Evolutionary conservation across 1,140 invertebrate species (phyloP).

Genomic region (Hypothenemus hampei): DNA sequence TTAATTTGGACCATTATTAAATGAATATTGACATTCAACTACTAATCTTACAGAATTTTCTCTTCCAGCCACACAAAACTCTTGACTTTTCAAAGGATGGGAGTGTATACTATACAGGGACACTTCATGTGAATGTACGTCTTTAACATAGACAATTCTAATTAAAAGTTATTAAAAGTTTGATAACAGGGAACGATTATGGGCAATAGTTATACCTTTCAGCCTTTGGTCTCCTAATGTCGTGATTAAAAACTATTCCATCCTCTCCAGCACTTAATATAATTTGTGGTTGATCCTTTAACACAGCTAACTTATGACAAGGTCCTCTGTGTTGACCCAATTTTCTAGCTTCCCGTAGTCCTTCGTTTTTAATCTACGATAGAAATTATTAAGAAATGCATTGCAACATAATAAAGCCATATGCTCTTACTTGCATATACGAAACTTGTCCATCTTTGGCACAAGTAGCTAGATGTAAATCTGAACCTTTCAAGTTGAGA

Average conservation of each 20-base stretch:
- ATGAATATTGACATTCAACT: background rate
- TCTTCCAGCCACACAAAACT: conserved; percentile 78
- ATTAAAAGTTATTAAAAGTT: conserved; percentile 26
- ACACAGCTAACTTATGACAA: conserved; percentile 74
- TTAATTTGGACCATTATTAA: conserved; percentile 1
- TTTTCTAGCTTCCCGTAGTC: conserved; percentile 51
- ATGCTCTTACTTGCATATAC: conserved; percentile 8
- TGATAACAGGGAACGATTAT: background rate
- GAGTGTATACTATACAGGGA: conserved; percentile 81
- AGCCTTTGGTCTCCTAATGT: conserved; percentile 66
- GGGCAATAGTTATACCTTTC: conserved; percentile 49
- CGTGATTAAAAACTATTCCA: conserved; percentile 72
- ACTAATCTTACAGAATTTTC: conserved; percentile 39
- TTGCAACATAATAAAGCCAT: background rate
- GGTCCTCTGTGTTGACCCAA: conserved; percentile 67
- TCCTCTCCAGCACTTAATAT: conserved; percentile 88
- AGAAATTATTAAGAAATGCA: background rate
- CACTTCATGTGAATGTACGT: conserved; percentile 54
- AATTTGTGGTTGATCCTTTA: conserved; percentile 67
- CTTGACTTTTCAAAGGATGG: conserved; percentile 70
- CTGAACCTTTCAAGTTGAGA: conserved; percentile 55
- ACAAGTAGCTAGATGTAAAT: conserved; percentile 80
- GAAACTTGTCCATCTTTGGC: conserved; percentile 83
- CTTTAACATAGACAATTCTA: conserved; percentile 63
- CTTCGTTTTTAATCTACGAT: conserved; percentile 46